Conservation (phyloP, 2,113 vertebrate genomes). For the Datnioides undecimradiatus region DNA sequence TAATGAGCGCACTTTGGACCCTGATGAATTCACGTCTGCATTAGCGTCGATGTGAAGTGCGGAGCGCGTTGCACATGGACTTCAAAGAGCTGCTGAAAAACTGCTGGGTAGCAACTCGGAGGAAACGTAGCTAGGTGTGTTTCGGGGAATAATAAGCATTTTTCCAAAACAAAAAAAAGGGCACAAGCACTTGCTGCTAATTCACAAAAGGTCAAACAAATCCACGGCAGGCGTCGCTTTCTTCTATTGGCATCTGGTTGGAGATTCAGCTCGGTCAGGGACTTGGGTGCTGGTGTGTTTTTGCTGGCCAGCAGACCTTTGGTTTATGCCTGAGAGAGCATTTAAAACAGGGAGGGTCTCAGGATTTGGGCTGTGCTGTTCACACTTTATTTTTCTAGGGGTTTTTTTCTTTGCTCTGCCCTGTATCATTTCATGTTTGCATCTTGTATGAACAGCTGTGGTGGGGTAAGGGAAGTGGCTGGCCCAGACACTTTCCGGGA, state of each 20-base stretch:
- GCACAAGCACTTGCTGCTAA: neutral
- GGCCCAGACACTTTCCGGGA: slow-evolving; percentile 58
- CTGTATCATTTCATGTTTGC: slow-evolving; percentile 71
- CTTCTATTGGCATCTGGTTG: slow-evolving; percentile 7
- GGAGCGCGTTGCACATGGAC: neutral
- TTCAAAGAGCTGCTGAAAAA: neutral
- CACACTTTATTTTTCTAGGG: slow-evolving; percentile 55
- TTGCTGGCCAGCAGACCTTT: slow-evolving; percentile 61
- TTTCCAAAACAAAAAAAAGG: neutral
- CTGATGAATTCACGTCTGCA: neutral
- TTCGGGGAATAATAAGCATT: neutral
- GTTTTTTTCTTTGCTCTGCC: slow-evolving; percentile 56
- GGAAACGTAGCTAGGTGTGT: neutral
- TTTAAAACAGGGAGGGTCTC: slow-evolving; percentile 67
- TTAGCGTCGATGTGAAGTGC: neutral
- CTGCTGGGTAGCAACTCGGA: neutral
- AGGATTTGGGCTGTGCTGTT: slow-evolving; percentile 54
- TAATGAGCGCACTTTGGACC: neutral
- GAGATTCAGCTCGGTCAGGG: slow-evolving; percentile 42
- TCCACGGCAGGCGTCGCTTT: slow-evolving; percentile 9
- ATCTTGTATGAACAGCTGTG: slow-evolving; percentile 80
- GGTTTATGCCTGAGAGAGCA: slow-evolving; percentile 56
- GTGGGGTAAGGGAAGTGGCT: slow-evolving; percentile 52
- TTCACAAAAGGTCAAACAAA: slow-evolving; percentile 19
- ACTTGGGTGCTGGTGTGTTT: slow-evolving; percentile 69